These are phyloP conservation scores for Helicoverpa assulta DNA, from an alignment of 2,888 invertebrate genomes.

Conservation along the genomic window DNA sequence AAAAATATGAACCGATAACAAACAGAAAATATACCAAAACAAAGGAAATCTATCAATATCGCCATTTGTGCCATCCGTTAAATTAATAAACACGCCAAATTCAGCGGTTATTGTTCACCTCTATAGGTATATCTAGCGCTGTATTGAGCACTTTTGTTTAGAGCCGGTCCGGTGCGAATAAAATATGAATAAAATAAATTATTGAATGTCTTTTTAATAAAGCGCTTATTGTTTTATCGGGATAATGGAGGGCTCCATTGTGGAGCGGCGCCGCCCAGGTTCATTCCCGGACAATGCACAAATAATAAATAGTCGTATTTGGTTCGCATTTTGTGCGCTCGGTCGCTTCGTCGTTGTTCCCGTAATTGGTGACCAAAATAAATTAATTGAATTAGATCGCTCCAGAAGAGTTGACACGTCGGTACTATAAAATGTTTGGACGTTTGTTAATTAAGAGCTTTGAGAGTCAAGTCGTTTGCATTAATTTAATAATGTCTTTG, in stretches of 20 bases:
- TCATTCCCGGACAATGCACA: conserved; percentile 82
- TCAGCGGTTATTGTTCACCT: conserved; percentile 51
- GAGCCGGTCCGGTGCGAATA: conserved; percentile 79
- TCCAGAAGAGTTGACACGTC: conserved; percentile 81
- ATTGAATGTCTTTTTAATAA: conserved; percentile 90
- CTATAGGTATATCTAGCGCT: conserved; percentile 53
- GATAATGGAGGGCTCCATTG: conserved; percentile 84
- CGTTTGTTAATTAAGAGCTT: conserved; percentile 74
- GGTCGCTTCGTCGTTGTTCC: conserved; percentile 86
- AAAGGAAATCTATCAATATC: conserved; percentile 60
- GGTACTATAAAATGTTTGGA: conserved; percentile 82
- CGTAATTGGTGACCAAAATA: conserved; percentile 86
- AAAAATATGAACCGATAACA: conserved; percentile 36
- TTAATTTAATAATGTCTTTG: conserved; percentile 73
- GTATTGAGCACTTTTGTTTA: conserved; percentile 84
- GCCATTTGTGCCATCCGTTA: conserved; percentile 39
- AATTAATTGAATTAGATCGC: conserved; percentile 89
- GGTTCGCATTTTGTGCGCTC: conserved; percentile 84
- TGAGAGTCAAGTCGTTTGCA: conserved; percentile 73
- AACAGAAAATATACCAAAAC: conserved; percentile 39
- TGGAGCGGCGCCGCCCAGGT: conserved; percentile 81
- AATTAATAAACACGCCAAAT: conserved; percentile 53
- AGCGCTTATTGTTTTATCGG: conserved; percentile 88
- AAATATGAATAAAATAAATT: conserved; percentile 89
- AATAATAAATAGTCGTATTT: conserved; percentile 90